A percentile compares a stretch with the other conserved stretches of the same genome.
These are phyloP conservation scores for Astropecten irregularis DNA, from an alignment of 53 echinoderm and acorn worm genomes.

Conservation along the genomic window DNA sequence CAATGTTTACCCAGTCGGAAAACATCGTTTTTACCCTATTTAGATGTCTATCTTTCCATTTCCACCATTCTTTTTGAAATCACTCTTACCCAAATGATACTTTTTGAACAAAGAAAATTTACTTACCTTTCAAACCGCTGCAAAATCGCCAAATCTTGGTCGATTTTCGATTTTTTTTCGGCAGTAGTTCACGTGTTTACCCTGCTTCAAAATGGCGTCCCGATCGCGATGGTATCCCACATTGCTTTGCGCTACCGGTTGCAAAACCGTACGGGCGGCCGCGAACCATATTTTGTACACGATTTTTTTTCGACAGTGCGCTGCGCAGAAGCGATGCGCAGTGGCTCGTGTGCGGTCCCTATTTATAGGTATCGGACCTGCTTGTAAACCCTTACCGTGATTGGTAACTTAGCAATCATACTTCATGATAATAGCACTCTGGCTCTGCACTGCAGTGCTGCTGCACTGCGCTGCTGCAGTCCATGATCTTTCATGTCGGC, in stretches of 20 bases:
- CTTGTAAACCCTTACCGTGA: too few species aligned
- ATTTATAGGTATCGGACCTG: too few species aligned
- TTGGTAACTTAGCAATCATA: too few species aligned
- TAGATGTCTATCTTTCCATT: slow-evolving; percentile 46
- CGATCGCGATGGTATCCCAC: not conserved
- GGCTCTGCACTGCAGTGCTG: too few species aligned
- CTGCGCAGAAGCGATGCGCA: slow-evolving; percentile 3
- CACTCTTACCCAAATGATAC: slow-evolving; percentile 24
- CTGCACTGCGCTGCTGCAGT: too few species aligned
- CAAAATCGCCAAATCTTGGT: slow-evolving; percentile 19
- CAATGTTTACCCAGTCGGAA: too few species aligned
- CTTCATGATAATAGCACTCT: too few species aligned
- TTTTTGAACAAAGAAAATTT: slow-evolving; percentile 33
- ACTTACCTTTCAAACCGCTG: slow-evolving; percentile 18
- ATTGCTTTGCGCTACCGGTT: not conserved
- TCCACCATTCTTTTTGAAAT: slow-evolving; percentile 27
- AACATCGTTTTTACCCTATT: too few species aligned
- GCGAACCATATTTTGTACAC: not conserved
- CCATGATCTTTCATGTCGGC: too few species aligned
- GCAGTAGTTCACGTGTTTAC: not conserved
- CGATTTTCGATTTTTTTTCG: slow-evolving; percentile 38
- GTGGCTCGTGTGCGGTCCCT: slow-evolving; percentile 1
- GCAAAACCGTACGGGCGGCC: not conserved
- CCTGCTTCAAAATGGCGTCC: not conserved
- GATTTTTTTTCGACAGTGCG: not conserved